phyloP scores from a whole-genome alignment of 35 echinoderm and acorn worm genomes.

The Patiria miniata region DNA sequence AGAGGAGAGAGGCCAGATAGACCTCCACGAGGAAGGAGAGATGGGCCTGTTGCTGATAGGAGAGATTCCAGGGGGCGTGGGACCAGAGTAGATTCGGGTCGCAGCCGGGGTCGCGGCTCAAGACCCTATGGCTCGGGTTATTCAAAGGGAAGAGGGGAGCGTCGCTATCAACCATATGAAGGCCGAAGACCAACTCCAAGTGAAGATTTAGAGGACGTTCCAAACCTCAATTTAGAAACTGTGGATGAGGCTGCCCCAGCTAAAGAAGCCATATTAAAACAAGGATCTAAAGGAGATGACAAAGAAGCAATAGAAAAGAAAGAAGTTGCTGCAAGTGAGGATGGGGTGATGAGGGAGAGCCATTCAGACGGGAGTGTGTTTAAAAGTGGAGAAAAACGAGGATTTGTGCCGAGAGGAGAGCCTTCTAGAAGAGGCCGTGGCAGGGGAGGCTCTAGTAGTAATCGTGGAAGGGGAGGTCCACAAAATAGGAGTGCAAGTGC shows the following conservation, averaged over 20 bases:
- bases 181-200: neutral
- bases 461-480: conserved; percentile 60
- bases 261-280: conserved; percentile 4
- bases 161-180: conserved; percentile 35
- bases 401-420: conserved; percentile 74
- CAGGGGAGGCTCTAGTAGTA: conserved; percentile 12
- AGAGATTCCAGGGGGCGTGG: conserved; percentile 39
- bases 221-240: conserved; percentile 53
- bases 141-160: conserved; percentile 58
- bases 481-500: conserved; percentile 21
- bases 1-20: conserved; percentile 31
- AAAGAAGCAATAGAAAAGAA: conserved; percentile 31
- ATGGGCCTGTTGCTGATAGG: conserved; percentile 34
- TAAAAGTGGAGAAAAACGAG: conserved; percentile 41
- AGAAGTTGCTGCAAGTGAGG: neutral
- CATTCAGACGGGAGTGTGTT: neutral
- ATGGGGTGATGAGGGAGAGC: conserved; percentile 2
- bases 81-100: conserved; percentile 33
- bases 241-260: conserved; percentile 32
- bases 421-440: conserved; percentile 88
- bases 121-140: conserved; percentile 39
- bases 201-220: conserved; percentile 69
- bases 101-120: conserved; percentile 27
- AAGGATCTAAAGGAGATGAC: conserved; percentile 18
- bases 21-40: conserved; percentile 29